A percentile compares a stretch with the other conserved stretches of the same genome.
These are phyloP conservation scores for Callorhinus ursinus DNA, from an alignment of 2,113 vertebrate genomes.

Conservation along the genomic window DNA sequence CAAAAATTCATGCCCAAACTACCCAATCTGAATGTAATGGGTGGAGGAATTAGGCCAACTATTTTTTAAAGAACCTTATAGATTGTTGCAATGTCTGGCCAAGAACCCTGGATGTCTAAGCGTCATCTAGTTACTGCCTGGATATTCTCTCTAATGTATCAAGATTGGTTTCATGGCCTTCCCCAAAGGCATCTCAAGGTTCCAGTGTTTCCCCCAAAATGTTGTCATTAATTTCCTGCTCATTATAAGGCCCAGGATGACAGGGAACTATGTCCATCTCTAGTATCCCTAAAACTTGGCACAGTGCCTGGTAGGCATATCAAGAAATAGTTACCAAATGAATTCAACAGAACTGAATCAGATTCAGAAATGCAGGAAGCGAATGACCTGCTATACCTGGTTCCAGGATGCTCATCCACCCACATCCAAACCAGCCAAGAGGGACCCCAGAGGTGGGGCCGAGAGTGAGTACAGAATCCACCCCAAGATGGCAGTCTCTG, in stretches of 20 bases:
- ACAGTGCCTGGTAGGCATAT: not conserved
- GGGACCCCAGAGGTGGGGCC: not conserved
- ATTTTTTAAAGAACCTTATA: not conserved
- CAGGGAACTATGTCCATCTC: not conserved
- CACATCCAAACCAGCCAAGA: not conserved
- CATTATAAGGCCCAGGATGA: slow-evolving; percentile 8
- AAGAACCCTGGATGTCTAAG: not conserved
- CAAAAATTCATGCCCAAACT: not conserved
- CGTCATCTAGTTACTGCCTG: not conserved
- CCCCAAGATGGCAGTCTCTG: not conserved
- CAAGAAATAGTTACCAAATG: not conserved
- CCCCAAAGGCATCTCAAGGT: not conserved
- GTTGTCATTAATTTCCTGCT: not conserved
- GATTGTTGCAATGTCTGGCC: not conserved
- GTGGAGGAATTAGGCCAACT: not conserved
- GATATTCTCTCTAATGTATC: not conserved
- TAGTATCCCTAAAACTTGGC: not conserved
- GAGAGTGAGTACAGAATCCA: not conserved
- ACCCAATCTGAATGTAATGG: not conserved
- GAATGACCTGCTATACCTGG: not conserved
- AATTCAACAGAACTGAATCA: not conserved
- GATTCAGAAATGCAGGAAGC: not conserved
- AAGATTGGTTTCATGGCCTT: slow-evolving; percentile 16
- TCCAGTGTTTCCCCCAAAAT: not conserved
- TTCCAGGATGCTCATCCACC: not conserved